Evolutionary conservation across 2,797 vertebrate species (phyloP).

Genomic region (Avahi laniger): DNA sequence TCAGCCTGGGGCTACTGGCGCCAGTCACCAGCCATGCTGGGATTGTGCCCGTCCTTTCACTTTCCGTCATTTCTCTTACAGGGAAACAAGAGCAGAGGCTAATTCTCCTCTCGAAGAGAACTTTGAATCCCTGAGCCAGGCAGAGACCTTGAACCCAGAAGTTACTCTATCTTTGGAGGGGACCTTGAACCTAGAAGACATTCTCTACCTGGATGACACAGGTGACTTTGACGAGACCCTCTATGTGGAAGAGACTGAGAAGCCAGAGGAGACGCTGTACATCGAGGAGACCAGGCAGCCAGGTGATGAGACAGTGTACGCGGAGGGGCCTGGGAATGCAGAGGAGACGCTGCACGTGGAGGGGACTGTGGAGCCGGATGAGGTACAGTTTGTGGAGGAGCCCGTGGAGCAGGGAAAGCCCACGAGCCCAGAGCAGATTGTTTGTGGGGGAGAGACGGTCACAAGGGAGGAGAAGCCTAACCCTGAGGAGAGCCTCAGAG

Average conservation of each 20-base stretch:
- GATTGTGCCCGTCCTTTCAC: not conserved
- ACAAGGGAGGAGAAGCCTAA: not conserved
- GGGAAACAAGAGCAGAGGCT: conserved; percentile 37
- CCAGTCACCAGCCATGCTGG: too few species aligned
- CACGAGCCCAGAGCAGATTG: not conserved
- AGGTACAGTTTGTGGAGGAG: not conserved
- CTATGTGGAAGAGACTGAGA: not conserved
- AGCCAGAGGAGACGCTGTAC: conserved; percentile 26
- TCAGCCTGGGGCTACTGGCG: not conserved
- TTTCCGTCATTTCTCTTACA: conserved; percentile 48
- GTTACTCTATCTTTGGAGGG: conserved; percentile 56
- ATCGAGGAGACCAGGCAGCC: conserved; percentile 6
- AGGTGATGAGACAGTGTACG: not conserved
- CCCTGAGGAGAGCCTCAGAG: not conserved
- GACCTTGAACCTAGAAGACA: conserved; percentile 69
- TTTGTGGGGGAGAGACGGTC: not conserved
- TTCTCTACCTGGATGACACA: conserved; percentile 61
- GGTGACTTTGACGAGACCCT: conserved; percentile 53
- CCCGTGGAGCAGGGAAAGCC: not conserved
- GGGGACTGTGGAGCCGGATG: not conserved
- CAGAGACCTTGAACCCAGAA: conserved; percentile 52
- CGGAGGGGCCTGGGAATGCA: not conserved
- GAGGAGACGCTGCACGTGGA: not conserved
- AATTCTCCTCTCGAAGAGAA: conserved; percentile 42
- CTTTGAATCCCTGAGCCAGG: not conserved